Evolutionary conservation across 1,140 invertebrate genomes (phyloP).

Genomic region (Pseudomyrmex cubaensis): DNA sequence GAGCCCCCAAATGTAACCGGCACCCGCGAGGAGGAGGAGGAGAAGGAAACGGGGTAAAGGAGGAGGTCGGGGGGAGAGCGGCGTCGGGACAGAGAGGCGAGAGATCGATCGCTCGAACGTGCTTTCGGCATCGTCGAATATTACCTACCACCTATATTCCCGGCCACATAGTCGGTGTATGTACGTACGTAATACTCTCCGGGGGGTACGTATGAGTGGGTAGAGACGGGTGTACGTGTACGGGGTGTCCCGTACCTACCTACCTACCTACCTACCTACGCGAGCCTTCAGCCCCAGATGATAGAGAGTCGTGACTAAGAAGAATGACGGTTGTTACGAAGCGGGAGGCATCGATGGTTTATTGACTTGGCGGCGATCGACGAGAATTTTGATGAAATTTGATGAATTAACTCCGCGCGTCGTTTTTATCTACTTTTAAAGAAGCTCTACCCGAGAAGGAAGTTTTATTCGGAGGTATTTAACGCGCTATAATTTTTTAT

Average conservation of each 20-base stretch:
- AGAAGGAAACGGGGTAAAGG: constrained; percentile 50
- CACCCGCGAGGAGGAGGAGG: constrained; percentile 54
- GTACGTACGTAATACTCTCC: constrained; percentile 70
- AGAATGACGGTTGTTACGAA: constrained; percentile 49
- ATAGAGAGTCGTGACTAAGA: constrained; percentile 48
- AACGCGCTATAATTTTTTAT: too few relatives aligned
- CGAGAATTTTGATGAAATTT: constrained; percentile 41
- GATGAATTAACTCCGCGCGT: constrained; percentile 40
- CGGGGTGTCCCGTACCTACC: constrained; percentile 44
- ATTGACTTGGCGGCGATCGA: constrained; percentile 17
- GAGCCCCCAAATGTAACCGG: constrained; percentile 61
- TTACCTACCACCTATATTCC: constrained; percentile 73
- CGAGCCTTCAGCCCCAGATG: constrained; percentile 36
- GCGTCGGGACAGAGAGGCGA: constrained; percentile 40
- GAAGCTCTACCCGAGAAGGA: neutral
- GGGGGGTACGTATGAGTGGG: constrained; percentile 52
- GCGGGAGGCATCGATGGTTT: constrained; percentile 35
- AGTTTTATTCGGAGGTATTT: constrained; percentile 16
- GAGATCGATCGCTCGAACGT: constrained; percentile 78
- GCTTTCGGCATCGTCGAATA: constrained; percentile 77
- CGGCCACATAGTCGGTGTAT: constrained; percentile 63
- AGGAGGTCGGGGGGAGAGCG: constrained; percentile 9
- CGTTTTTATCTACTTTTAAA: neutral
- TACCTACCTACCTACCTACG: constrained; percentile 17
- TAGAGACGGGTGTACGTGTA: constrained; percentile 58